These are phyloP conservation scores for Chironomus riparius DNA, from an alignment of 2,888 invertebrate genomes.

Conservation along the genomic window DNA sequence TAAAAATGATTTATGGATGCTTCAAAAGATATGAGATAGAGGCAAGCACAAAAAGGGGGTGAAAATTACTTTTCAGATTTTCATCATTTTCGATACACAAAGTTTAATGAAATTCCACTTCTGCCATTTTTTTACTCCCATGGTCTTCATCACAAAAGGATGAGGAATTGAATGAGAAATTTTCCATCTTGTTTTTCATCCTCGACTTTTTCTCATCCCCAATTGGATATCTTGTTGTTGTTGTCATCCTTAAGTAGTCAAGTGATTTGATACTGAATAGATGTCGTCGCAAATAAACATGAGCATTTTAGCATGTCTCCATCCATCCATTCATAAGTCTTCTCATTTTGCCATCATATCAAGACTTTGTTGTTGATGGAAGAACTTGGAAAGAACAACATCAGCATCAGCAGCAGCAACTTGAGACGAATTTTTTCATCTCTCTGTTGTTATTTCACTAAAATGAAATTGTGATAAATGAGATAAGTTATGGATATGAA, in stretches of 20 bases:
- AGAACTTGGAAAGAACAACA: too few relatives aligned
- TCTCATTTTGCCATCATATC: not conserved
- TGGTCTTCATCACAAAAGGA: not conserved
- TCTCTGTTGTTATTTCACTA: too few relatives aligned
- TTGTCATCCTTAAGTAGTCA: not conserved
- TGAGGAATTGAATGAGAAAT: not conserved
- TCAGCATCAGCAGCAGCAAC: too few relatives aligned
- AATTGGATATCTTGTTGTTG: not conserved
- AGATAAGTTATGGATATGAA: constrained; percentile 24
- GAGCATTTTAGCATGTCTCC: too few relatives aligned
- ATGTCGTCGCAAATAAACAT: not conserved
- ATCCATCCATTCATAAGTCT: not conserved
- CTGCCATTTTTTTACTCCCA: not conserved
- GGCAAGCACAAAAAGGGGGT: not conserved
- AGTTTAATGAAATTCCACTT: too few relatives aligned
- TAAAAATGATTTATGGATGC: not conserved
- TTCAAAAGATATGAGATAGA: not conserved
- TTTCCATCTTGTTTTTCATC: not conserved
- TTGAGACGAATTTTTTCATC: too few relatives aligned
- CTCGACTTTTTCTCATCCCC: not conserved
- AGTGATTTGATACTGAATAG: not conserved
- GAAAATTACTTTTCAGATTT: not conserved
- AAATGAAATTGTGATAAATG: constrained; percentile 10
- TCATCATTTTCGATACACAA: too few relatives aligned
- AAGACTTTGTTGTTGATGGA: not conserved